A percentile compares a stretch with the other conserved stretches of the same genome.
Conservation (phyloP, 2,888 invertebrate genomes). For the Clepsis dumicolana region DNA sequence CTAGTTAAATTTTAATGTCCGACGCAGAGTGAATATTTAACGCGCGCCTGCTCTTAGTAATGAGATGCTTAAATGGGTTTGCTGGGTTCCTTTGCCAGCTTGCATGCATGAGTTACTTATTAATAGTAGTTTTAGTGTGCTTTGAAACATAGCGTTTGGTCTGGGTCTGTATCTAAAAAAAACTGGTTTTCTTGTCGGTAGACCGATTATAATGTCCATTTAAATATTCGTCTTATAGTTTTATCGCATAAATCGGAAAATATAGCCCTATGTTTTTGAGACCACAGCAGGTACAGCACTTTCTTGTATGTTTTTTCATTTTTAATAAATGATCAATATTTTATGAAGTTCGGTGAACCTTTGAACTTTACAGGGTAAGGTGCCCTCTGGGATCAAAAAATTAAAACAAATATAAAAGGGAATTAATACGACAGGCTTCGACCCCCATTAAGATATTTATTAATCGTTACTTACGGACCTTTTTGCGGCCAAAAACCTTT, state of each 20-base stretch:
- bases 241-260: no score
- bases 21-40: slow-evolving; percentile 26
- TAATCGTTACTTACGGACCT: neutral
- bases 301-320: no score
- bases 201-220: no score
- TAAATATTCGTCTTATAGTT: no score
- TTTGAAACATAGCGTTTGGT: neutral
- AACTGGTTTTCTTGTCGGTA: no score
- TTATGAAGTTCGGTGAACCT: slow-evolving; percentile 3
- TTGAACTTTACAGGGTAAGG: neutral
- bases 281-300: no score
- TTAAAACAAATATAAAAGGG: slow-evolving; percentile 2
- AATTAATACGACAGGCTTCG: neutral
- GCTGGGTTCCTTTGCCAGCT: neutral
- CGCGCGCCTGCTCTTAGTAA: slow-evolving; percentile 1
- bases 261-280: no score
- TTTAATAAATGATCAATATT: neutral
- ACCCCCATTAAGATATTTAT: neutral
- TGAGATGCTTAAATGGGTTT: slow-evolving; percentile 13
- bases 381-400: slow-evolving; percentile 7
- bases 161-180: no score
- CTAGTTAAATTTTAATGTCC: slow-evolving; percentile 20
- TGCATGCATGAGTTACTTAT: neutral
- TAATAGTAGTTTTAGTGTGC: neutral
- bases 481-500: neutral